Evolutionary conservation across 1,140 invertebrate species (phyloP), one percentile per base, ranked within the genome.

Genomic region (Temnothorax longispinosus): DNA sequence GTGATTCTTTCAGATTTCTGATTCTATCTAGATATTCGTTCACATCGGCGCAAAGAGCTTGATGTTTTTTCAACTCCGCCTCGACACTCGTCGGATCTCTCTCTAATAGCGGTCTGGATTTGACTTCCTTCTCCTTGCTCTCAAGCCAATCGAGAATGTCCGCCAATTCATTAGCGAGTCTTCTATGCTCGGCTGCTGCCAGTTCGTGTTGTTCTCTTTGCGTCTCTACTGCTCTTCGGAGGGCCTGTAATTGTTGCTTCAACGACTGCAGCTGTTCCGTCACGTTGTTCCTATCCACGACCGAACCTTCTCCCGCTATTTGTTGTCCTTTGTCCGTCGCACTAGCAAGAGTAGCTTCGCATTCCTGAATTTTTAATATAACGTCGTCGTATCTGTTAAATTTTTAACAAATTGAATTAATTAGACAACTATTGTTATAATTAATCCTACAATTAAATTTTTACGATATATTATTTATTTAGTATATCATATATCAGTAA

Each of bases 261-360:
- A 99, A 90, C 0, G 97, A 97, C 91, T 99, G 98, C 18, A 99
- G 91, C 89, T 99, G 97, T 92, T 98, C 97, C 10, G 98, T 98
- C 3, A 99, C 97, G 90, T 97, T 97, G 92, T 99, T 98, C 86
- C 97, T 96, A 92, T 99, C 98, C 21, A 97, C 97, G 0, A 97
- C 97, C 13, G 98, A 97, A 54, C 98, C 98, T 95, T 99, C 98
- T 1, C 97, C 97, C 10, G 98, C 98, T 38, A 99, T 99, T 93
- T 98, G 98, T 92, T 98, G 98, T 1, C 98, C 98, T 95, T 99
- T 99, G 91, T 99, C 98, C 32, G 97, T 97, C 0, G 98, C 98
- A 32, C 97, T 97, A 0, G 98, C 97, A 10, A 99, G 94, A 11
- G 97, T 96, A n/a, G 98, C 98, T 93, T 99, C 98, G 93, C 97